Evolutionary conservation across 1,140 invertebrate genomes (phyloP).

Genomic region (Listronotus oregonensis): DNA sequence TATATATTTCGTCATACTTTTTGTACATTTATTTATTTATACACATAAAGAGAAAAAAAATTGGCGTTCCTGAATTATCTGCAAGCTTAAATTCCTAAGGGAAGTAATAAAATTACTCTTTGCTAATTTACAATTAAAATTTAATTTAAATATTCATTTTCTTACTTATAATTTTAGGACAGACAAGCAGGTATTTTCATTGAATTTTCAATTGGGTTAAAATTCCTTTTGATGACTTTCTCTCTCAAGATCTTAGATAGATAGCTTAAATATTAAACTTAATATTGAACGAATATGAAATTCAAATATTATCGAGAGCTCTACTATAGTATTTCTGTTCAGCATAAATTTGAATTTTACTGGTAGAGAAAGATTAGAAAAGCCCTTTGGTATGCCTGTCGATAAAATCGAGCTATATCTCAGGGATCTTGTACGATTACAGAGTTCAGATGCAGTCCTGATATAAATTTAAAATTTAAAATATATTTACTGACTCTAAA

Average conservation of each 20-base stretch:
- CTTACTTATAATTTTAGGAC: background rate
- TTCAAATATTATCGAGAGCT: slow-evolving; percentile 15
- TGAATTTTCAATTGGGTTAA: slow-evolving; percentile 11
- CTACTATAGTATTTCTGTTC: slow-evolving; percentile 8
- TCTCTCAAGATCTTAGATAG: background rate
- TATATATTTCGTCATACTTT: too few species aligned
- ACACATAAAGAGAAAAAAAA: too few species aligned
- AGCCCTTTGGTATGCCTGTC: slow-evolving; percentile 3
- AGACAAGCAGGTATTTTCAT: slow-evolving; percentile 6
- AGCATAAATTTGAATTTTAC: slow-evolving; percentile 16
- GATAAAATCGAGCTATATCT: background rate
- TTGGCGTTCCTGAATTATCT: too few species aligned
- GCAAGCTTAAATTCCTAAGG: too few species aligned
- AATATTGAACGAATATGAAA: slow-evolving; percentile 16
- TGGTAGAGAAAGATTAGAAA: slow-evolving; percentile 9
- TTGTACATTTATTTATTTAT: too few species aligned
- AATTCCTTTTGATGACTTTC: slow-evolving; percentile 1
- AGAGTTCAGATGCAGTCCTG: background rate
- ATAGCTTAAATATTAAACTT: slow-evolving; percentile 9
- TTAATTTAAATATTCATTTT: background rate
- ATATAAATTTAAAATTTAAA: too few species aligned
- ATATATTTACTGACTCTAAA: too few species aligned
- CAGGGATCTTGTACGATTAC: background rate
- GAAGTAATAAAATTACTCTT: too few species aligned
- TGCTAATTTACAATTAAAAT: background rate